Evolutionary conservation across 2,797 vertebrate species (phyloP), one percentile per base, ranked within the genome.

Genomic region (Cryptoprocta ferox): DNA sequence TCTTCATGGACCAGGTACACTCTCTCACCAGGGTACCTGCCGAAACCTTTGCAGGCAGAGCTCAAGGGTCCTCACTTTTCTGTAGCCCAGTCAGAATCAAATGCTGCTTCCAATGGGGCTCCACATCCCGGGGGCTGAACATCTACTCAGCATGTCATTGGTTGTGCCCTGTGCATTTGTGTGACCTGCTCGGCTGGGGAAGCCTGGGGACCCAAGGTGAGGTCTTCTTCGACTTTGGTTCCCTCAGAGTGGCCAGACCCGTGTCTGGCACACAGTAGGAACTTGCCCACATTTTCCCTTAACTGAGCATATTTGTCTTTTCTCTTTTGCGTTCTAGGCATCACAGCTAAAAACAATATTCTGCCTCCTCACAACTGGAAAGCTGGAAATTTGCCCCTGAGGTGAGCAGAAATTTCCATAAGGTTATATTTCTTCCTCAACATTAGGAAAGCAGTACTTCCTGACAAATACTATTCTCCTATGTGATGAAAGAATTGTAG

Each of bases 391-490:
- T 71, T 94, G 93, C 91, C 81, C 93, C 48, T 5, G 80, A 93
- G 75, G 70, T 93, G 30, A 94, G 76, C 76, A 93, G 92, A 89
- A 94, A 82, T 95, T 96, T 97, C 92, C 92, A 88, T 66, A 56
- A 83, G 30, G 24, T 68, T 81, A 53, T 95, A 95, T 95, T 86
- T 90, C 71, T 89, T 82, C 70, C 87, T 85, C 0, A 0, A 21
- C 35, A 18, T 92, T 59, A 73, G 84, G 39, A 93, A 85, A 73
- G 76, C 71, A 26, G 61, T 63, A 73, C 93, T 97, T 97, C 83
- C 93, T 94, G 95, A 93, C 42, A 94, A 97, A 87, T 48, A 89
- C 61, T 26, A 6, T 32, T 73, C 93, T 95, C 50, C 48, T 39
- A 11, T 5, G 28, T 95, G 82, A 89, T 65, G 75, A 94, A 93